Evolutionary conservation across 2,888 invertebrate species (phyloP).

Genomic region (Leptopterna dolabrata): DNA sequence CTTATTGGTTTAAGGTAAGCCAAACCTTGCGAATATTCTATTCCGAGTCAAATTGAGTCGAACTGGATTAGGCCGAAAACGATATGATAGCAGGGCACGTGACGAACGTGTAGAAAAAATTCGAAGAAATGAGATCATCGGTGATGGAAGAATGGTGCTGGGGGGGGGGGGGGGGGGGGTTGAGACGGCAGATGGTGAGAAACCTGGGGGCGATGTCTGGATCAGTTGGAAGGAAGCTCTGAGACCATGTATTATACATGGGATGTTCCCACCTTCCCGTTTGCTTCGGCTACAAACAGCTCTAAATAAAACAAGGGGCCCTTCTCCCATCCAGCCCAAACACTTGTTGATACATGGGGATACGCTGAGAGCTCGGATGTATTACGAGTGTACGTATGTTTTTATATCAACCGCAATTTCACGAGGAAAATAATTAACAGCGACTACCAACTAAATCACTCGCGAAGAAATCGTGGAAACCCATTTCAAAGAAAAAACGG

Average conservation of each 20-base stretch:
- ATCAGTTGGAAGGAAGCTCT: background rate
- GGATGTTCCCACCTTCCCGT: background rate
- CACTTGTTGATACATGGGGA: background rate
- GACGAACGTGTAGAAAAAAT: background rate
- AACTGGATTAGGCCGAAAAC: background rate
- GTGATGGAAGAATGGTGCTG: background rate
- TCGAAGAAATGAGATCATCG: background rate
- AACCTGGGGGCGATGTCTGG: background rate
- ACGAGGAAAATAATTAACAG: no score
- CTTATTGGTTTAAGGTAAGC: background rate
- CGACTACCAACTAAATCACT: no score
- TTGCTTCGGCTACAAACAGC: background rate
- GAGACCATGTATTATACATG: background rate
- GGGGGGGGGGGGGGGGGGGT: background rate
- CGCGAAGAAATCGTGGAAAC: no score
- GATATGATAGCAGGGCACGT: background rate
- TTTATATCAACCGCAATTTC: background rate
- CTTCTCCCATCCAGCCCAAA: background rate
- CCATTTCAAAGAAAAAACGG: no score
- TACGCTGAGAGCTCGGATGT: background rate
- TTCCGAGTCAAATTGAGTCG: background rate
- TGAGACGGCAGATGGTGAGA: background rate
- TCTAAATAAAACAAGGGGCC: slow-evolving; percentile 6
- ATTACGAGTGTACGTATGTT: background rate
- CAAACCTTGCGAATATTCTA: background rate